Evolutionary conservation across 2,888 invertebrate species (phyloP), one percentile per base, ranked within the genome.

Genomic region (Gisinianus flammeolus): DNA sequence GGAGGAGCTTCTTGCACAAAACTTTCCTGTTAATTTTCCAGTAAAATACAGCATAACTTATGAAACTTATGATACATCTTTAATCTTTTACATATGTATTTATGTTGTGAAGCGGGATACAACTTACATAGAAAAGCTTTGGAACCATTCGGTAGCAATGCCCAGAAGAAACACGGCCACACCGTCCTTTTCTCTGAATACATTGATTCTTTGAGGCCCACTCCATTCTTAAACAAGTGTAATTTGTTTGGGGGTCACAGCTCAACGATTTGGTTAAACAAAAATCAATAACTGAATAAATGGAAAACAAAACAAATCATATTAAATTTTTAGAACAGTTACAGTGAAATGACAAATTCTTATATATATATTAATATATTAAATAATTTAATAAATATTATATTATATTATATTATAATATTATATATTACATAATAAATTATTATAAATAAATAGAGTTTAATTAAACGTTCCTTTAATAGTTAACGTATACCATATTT

Each of bases 161-260:
- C 0, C 95, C 97, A 85, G 31, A 10, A 76, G 93, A 90, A 8
- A 96, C 93, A 83, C 98, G 91, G 0, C 98, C 98, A 75, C 95
- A 94, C 80, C 98, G 91, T 0, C 98, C 98, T 66, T 93, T 91
- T 76, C 98, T 90, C 88, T 98, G 98, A 33, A 91, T 91, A 85
- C 96, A 96, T 87, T 94, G 97, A 0, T 93, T 91, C 86, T 94
- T 93, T 0, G 96, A 93, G 0, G 97, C 95, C 97, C 97, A 98
- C 78, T 90, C 89, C 82, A 96, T 86, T 85, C 92, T 56, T 22
- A 24, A 62, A 6, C 8, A 90, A 26, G 93, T 91, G 86, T 92
- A 94, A 88, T 94, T 94, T 0, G 95, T 94, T 0, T 88, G 88
- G 0, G 90, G 88, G 86, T 97, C 94, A 69, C 92, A 91, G 5